Percentiles rank a stretch among this genome's conserved stretches.
These are phyloP conservation scores for Diplosoma virens DNA, from an alignment of 23 tunicate species.

Conservation along the genomic window DNA sequence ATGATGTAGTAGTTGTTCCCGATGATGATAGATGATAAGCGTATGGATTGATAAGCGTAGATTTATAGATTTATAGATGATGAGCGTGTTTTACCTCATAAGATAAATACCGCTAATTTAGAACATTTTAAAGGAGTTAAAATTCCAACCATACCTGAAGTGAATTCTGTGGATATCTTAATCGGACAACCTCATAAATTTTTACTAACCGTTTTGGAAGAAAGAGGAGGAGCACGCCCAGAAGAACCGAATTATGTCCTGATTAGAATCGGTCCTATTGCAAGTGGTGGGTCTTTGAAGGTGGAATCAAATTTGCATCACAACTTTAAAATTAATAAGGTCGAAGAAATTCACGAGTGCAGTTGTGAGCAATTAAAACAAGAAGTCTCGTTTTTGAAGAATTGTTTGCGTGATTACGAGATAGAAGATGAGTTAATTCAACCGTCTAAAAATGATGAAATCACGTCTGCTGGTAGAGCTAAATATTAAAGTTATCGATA, in stretches of 20 bases:
- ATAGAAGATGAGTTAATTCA: background rate
- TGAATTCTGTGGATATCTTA: background rate
- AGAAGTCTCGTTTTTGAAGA: background rate
- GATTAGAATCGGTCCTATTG: background rate
- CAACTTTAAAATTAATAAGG: background rate
- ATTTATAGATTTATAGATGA: background rate
- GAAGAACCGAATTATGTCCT: background rate
- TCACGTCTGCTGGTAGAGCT: background rate
- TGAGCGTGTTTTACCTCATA: slow-evolving; percentile 2
- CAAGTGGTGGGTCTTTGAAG: background rate
- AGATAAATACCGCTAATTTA: background rate
- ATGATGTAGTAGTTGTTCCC: background rate
- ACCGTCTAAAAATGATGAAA: background rate
- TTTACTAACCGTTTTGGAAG: background rate
- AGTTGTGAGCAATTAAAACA: background rate
- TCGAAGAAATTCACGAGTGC: background rate
- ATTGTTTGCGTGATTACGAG: background rate
- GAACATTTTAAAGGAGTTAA: background rate
- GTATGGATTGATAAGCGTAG: too few relatives aligned
- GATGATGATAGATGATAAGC: too few relatives aligned
- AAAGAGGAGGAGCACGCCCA: background rate
- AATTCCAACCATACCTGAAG: background rate
- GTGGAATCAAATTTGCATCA: background rate
- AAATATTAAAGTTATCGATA: background rate
- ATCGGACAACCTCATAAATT: background rate